Evolutionary conservation across 2,888 invertebrate species (phyloP).

Genomic region (Lycophotia porphyrea): DNA sequence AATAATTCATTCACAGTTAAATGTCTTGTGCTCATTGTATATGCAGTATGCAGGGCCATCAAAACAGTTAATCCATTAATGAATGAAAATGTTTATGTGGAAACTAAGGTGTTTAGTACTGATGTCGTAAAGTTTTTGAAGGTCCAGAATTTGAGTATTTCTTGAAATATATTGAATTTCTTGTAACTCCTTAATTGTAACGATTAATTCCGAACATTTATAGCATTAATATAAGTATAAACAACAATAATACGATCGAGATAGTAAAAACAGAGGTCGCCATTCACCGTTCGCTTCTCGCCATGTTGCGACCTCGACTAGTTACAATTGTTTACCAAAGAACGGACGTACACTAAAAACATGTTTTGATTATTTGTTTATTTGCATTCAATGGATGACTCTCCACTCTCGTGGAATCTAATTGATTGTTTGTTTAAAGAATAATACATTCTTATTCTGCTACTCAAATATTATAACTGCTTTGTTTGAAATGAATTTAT

Average conservation of each 20-base stretch:
- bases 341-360: conserved; percentile 50
- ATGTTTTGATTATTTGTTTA: conserved; percentile 60
- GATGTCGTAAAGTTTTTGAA: not conserved
- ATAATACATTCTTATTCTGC: conserved; percentile 2
- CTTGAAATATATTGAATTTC: not conserved
- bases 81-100: not conserved
- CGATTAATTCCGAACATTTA: not conserved
- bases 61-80: conserved; percentile 10
- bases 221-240: conserved; percentile 20
- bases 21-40: conserved; percentile 12
- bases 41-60: conserved; percentile 4
- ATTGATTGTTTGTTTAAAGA: conserved; percentile 18
- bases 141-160: not conserved
- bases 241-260: conserved; percentile 29
- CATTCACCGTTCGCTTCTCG: conserved; percentile 57
- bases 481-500: conserved; percentile 1
- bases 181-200: not conserved
- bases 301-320: conserved; percentile 59
- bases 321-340: conserved; percentile 57
- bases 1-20: conserved; percentile 31
- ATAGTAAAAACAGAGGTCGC: conserved; percentile 59
- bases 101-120: not conserved
- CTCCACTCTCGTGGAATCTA: conserved; percentile 16
- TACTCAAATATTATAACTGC: conserved; percentile 12
- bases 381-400: conserved; percentile 46